Percentiles rank a stretch among this genome's conserved stretches.
phyloP scores from a whole-genome alignment of 2,888 invertebrate species.

The Tetranychus piercei region DNA sequence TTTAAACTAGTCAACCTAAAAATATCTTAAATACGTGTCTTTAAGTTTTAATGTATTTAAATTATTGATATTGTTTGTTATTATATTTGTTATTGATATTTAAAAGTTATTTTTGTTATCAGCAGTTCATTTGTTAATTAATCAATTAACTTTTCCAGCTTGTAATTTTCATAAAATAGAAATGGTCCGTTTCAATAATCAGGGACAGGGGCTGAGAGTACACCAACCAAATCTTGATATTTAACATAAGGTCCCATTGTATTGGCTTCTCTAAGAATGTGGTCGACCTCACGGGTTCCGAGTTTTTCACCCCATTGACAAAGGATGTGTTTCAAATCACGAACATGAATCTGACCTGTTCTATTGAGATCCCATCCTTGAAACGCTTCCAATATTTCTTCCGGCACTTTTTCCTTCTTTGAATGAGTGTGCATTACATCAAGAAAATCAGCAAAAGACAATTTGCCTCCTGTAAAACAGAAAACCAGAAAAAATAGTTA shows the following conservation, averaged over 20 bases:
- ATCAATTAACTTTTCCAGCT: too few species aligned
- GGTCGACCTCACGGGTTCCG: slow-evolving; percentile 52
- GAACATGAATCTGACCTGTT: slow-evolving; percentile 50
- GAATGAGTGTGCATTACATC: slow-evolving; percentile 79
- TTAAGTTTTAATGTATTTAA: too few species aligned
- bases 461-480: slow-evolving; percentile 49
- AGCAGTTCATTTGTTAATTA: too few species aligned
- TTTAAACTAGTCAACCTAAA: too few species aligned
- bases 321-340: slow-evolving; percentile 63
- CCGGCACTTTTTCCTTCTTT: slow-evolving; percentile 59
- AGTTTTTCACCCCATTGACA: slow-evolving; percentile 82
- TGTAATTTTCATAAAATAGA: too few species aligned
- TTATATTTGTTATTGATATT: too few species aligned
- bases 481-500: neutral
- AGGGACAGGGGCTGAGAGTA: slow-evolving; percentile 75
- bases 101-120: too few species aligned
- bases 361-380: slow-evolving; percentile 59
- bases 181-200: slow-evolving; percentile 48
- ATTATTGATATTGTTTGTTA: too few species aligned
- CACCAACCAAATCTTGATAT: slow-evolving; percentile 81
- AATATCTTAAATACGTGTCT: too few species aligned
- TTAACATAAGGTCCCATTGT: slow-evolving; percentile 48
- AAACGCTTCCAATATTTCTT: slow-evolving; percentile 70
- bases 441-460: slow-evolving; percentile 84
- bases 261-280: slow-evolving; percentile 76